Evolutionary conservation across 2,113 vertebrate species (phyloP).

Genomic region (Gobio gobio): DNA sequence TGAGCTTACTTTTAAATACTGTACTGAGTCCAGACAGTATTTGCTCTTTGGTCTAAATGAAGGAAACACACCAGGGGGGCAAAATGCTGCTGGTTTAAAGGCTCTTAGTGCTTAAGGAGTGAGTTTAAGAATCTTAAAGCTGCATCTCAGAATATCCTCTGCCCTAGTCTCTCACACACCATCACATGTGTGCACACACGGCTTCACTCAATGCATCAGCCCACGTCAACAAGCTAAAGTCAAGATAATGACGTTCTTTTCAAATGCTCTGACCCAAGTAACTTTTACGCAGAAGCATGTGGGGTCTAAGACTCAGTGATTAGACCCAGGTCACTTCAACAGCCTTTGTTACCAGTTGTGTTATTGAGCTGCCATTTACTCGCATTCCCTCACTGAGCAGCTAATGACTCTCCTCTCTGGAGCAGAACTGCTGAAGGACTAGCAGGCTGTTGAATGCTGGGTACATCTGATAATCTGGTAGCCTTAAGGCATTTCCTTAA

Average conservation of each 20-base stretch:
- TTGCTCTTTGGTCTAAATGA: neutral
- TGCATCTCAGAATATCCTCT: conserved; percentile 2
- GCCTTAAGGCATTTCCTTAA: neutral
- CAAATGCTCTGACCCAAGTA: neutral
- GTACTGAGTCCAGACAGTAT: neutral
- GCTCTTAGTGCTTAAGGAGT: conserved; percentile 7
- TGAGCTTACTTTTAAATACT: too few species aligned
- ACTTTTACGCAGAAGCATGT: neutral
- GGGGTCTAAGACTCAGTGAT: neutral
- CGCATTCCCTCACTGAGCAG: conserved; percentile 25
- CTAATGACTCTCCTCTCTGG: conserved; percentile 11
- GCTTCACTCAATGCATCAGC: neutral
- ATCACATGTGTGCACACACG: neutral
- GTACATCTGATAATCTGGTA: conserved; percentile 7
- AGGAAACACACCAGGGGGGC: neutral
- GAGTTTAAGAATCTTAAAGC: conserved; percentile 39
- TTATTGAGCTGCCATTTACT: conserved; percentile 28
- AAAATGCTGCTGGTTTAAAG: neutral
- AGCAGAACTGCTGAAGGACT: neutral
- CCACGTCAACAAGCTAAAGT: neutral
- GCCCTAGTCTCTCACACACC: neutral
- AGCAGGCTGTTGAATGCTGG: neutral
- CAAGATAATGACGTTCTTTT: conserved; percentile 5
- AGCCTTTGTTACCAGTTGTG: conserved; percentile 10
- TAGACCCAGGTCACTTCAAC: neutral